Evolutionary conservation across 2,113 vertebrate genomes (phyloP).

Genomic region (Corythoichthys intestinalis): DNA sequence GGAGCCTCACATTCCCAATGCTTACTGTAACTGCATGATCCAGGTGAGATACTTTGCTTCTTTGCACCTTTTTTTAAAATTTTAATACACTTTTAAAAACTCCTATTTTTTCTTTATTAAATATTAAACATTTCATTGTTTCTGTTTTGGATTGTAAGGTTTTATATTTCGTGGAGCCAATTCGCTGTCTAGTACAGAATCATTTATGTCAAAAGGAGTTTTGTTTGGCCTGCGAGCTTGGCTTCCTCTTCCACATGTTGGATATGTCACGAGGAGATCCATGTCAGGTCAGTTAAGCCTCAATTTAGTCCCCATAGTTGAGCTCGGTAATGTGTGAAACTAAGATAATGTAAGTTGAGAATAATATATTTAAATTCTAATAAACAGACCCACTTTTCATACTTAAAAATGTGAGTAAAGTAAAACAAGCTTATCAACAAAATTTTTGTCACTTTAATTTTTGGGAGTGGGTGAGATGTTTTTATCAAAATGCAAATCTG

Average conservation of each 20-base stretch:
- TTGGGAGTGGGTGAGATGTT: too few species aligned
- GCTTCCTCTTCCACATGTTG: slow-evolving; percentile 97
- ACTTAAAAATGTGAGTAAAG: too few species aligned
- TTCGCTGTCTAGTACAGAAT: slow-evolving; percentile 94
- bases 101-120: neutral
- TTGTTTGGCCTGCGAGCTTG: slow-evolving; percentile 94
- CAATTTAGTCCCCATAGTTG: neutral
- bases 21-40: slow-evolving; percentile 99
- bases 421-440: too few species aligned
- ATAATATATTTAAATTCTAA: too few species aligned
- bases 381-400: too few species aligned
- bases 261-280: slow-evolving; percentile 94
- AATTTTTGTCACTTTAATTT: too few species aligned
- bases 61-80: too few species aligned
- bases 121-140: neutral
- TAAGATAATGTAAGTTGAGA: too few species aligned
- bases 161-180: slow-evolving; percentile 92
- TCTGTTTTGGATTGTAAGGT: slow-evolving; percentile 69
- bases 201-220: slow-evolving; percentile 98
- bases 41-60: slow-evolving; percentile 71
- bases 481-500: too few species aligned
- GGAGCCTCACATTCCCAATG: slow-evolving; percentile 98
- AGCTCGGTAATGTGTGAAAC: too few species aligned
- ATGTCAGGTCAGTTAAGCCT: slow-evolving; percentile 77
- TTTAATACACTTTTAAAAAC: too few species aligned